Base-by-base conservation (phyloP, 2,888 invertebrate species). In the Leistus spinibarbis region DNA sequence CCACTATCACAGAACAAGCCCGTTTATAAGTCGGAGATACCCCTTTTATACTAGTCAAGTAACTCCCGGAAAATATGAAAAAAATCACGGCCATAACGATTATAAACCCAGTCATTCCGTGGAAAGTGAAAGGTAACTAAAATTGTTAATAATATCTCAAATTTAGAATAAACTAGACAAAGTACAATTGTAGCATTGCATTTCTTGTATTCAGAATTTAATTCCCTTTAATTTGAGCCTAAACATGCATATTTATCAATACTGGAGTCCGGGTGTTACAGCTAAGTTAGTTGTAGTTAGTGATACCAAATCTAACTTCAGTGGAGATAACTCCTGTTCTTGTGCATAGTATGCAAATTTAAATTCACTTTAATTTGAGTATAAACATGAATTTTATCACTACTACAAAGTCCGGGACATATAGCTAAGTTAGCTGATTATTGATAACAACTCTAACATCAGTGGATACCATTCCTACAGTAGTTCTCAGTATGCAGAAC, bases 1-100 rank as follows among this genome's bases (percentile, higher is more conserved):
- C 23, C 65, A 69, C 23, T 74, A 63, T n/a, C 69, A 69, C 40
- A 68, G 68, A 56, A 63, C 54, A 3, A 74, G 68, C 54, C 78
- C 77, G 0, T 74, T 72, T 20, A 76, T 79, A 10, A 67, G 77
- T 1, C 71, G 76, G 57, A 76, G 77, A 66, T 79, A 79, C 64
- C 78, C 78, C 1, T 78, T 77, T 57, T 78, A 78, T 27, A 76
- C 77, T 1, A 71, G 20, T 0, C 69, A 53, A 5, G 22, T 20
- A n/a, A 64, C 24, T n/a, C 64, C 64, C 24, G 24, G 64, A 7
- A 71, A 71, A 23, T 71, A 64, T 24, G 71, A 71, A 17, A 71
- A 71, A 23, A 71, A 17, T 23, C 64, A 71, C 53, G 54, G 62
- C 17, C 70, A 70, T 62, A 63, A 62, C 3, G 71, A 71, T 7